Conservation (phyloP, 2,113 vertebrate species). For the Pungitius pungitius region DNA sequence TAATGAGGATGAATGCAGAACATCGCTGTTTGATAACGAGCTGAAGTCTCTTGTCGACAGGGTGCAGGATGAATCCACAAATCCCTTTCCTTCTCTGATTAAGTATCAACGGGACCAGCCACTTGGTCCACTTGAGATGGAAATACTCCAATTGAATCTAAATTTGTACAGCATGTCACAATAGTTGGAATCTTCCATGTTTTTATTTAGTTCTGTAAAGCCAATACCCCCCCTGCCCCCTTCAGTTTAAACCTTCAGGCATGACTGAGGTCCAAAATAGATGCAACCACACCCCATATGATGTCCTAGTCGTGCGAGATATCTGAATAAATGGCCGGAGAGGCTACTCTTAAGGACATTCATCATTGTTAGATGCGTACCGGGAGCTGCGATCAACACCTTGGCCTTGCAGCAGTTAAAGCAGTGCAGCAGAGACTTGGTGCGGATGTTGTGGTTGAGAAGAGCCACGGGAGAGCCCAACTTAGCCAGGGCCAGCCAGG, state of each 20-base stretch:
- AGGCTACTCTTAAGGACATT: background rate
- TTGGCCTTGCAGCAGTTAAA: conserved; percentile 81
- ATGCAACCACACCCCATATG: background rate
- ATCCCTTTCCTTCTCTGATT: background rate
- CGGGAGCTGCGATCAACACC: conserved; percentile 83
- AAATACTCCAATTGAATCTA: background rate
- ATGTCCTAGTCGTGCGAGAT: background rate
- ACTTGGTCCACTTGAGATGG: background rate
- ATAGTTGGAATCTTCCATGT: background rate
- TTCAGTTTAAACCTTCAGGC: background rate
- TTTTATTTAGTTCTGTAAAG: background rate
- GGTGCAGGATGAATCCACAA: too few relatives aligned
- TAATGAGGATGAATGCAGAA: too few relatives aligned
- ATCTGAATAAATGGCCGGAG: background rate
- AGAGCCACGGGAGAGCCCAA: conserved; percentile 85
- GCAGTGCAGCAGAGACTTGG: conserved; percentile 83
- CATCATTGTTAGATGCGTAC: conserved; percentile 63
- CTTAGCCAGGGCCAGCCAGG: conserved; percentile 85
- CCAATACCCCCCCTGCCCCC: background rate
- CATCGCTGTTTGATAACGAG: background rate
- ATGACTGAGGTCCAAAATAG: background rate
- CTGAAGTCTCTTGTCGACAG: too few relatives aligned
- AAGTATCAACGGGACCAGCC: background rate
- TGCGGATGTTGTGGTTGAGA: conserved; percentile 84
- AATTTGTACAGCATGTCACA: background rate